Conservation (phyloP, 2,113 vertebrate genomes). For the Camelus bactrianus region DNA sequence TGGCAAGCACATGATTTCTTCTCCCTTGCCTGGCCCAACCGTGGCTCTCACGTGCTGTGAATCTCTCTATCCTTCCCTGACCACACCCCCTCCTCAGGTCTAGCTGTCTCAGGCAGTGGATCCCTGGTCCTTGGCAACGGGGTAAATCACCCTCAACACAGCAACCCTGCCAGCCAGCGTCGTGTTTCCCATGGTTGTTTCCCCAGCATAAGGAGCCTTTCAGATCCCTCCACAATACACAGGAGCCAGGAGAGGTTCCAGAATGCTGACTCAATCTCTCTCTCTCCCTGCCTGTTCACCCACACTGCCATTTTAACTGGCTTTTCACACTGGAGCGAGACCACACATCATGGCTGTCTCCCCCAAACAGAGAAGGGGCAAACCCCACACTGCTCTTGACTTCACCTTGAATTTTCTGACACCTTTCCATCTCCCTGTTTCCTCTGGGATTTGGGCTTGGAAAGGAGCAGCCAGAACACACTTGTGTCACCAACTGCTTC, state of each 20-base stretch:
- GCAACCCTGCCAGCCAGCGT: background rate
- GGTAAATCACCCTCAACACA: background rate
- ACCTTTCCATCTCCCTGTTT: background rate
- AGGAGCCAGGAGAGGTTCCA: background rate
- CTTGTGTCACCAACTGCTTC: background rate
- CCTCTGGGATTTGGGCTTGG: background rate
- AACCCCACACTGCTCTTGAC: background rate
- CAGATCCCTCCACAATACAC: background rate
- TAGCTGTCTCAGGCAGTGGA: background rate
- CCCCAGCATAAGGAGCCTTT: background rate
- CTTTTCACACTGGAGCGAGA: background rate
- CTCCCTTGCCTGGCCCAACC: background rate
- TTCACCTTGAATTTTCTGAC: background rate
- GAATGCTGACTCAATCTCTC: background rate
- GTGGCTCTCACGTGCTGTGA: background rate
- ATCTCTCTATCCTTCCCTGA: background rate
- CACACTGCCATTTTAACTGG: background rate
- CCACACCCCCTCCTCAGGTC: background rate
- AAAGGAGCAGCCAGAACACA: background rate
- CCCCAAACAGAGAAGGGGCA: background rate
- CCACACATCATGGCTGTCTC: background rate
- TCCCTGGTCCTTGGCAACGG: too few relatives aligned
- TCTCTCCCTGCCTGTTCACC: background rate
- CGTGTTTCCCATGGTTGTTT: background rate
- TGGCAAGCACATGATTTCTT: background rate